Evolutionary conservation across 2,888 invertebrate genomes (phyloP).

Genomic region (Meandrusa payeni): DNA sequence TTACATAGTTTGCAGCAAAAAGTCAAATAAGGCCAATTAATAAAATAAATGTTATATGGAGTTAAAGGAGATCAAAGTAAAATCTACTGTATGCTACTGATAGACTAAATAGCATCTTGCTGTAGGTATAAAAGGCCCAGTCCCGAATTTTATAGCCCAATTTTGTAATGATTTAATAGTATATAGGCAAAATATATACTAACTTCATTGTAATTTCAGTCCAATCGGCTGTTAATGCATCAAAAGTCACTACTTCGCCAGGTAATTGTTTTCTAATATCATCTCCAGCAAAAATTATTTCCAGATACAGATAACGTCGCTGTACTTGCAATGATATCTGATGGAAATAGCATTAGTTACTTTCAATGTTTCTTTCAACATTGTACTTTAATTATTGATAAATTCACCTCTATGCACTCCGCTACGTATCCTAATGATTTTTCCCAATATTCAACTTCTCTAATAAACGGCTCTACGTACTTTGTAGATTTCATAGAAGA

Average conservation of each 20-base stretch:
- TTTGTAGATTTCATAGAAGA: slow-evolving; percentile 93
- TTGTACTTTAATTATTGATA: neutral
- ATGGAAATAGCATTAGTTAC: slow-evolving; percentile 15
- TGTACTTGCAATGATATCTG: slow-evolving; percentile 88
- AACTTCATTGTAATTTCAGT: slow-evolving; percentile 82
- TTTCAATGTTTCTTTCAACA: neutral
- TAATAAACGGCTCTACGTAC: slow-evolving; percentile 92
- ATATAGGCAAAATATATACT: slow-evolving; percentile 34
- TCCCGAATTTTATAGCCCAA: too few relatives aligned
- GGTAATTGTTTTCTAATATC: slow-evolving; percentile 93
- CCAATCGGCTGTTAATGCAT: slow-evolving; percentile 86
- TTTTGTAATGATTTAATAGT: too few relatives aligned
- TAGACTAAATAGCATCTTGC: too few relatives aligned
- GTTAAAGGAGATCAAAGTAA: too few relatives aligned
- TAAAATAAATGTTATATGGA: too few relatives aligned
- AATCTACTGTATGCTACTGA: too few relatives aligned
- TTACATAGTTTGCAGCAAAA: too few relatives aligned
- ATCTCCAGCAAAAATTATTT: slow-evolving; percentile 93
- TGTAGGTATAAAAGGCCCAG: too few relatives aligned
- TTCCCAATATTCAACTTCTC: slow-evolving; percentile 93
- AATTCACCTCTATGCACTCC: slow-evolving; percentile 87
- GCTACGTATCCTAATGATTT: slow-evolving; percentile 89
- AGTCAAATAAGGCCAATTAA: too few relatives aligned
- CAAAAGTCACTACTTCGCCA: slow-evolving; percentile 87
- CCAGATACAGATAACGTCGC: slow-evolving; percentile 91